A percentile compares a stretch with the other conserved stretches of the same genome.
phyloP scores from a whole-genome alignment of 37 sponge, comb jelly and placozoan species.

The Halisarca cf. caerulea region DNA sequence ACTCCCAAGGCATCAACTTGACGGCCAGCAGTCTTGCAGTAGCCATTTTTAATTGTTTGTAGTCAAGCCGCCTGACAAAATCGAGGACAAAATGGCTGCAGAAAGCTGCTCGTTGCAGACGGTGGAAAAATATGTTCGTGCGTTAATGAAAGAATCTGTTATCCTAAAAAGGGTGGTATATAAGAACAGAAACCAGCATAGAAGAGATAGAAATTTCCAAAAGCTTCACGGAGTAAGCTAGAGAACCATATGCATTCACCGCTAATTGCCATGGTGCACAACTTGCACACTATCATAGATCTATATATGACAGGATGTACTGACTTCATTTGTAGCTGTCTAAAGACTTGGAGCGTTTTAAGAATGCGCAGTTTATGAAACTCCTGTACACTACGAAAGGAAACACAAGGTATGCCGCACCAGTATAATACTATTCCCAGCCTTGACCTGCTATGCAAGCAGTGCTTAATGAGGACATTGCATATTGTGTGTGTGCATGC shows the following conservation, averaged over 20 bases:
- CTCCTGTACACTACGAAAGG: no score
- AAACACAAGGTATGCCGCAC: no score
- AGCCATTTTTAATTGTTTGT: constrained; percentile 17
- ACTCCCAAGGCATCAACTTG: constrained; percentile 62
- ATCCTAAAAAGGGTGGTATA: constrained; percentile 57
- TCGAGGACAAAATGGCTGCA: not conserved
- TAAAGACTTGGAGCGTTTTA: not conserved
- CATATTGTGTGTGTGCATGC: no score
- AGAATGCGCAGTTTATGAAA: not conserved
- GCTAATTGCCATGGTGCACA: no score
- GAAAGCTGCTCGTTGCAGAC: not conserved
- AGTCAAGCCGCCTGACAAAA: not conserved
- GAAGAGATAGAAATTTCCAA: constrained; percentile 71
- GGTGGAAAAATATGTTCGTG: not conserved
- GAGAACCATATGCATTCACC: not conserved
- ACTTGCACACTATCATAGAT: not conserved
- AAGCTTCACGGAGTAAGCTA: constrained; percentile 53
- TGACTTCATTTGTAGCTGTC: not conserved
- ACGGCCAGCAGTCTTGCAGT: not conserved
- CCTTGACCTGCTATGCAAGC: no score
- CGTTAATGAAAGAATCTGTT: constrained; percentile 38
- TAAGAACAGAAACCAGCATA: constrained; percentile 67
- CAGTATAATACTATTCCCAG: no score
- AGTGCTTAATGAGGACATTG: no score
- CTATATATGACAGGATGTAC: no score